phyloP scores from a whole-genome alignment of 2,113 vertebrate genomes.

The Rhinopomastus cyanomelas region DNA sequence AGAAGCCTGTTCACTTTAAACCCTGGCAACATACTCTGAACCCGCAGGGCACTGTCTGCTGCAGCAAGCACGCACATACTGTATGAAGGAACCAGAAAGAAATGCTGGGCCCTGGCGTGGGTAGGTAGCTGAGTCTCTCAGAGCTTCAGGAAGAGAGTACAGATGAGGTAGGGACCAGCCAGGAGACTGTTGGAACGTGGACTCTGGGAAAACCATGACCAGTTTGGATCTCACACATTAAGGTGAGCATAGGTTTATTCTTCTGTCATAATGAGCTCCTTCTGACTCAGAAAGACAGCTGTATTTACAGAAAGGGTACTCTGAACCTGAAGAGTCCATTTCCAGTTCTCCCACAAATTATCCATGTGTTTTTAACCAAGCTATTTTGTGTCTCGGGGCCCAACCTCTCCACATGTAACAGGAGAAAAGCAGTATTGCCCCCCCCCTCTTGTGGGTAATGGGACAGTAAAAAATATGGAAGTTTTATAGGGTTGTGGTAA shows the following conservation, averaged over 20 bases:
- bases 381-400: not conserved
- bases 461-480: not conserved
- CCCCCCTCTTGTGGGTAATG: not conserved
- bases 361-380: not conserved
- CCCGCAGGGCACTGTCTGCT: not conserved
- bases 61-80: not conserved
- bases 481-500: not conserved
- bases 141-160: not conserved
- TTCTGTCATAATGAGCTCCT: not conserved
- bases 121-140: not conserved
- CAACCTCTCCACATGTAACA: accelerated
- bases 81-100: not conserved
- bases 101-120: not conserved
- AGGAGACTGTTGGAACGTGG: not conserved
- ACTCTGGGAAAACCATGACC: not conserved
- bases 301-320: not conserved
- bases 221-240: not conserved
- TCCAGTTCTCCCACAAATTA: not conserved
- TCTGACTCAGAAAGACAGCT: not conserved
- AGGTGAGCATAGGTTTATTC: not conserved
- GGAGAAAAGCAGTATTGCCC: not conserved
- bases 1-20: not conserved
- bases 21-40: not conserved
- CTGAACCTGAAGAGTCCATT: not conserved
- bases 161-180: not conserved